Conservation (phyloP, 2,888 invertebrate species). For the Cryptus viduatorius region DNA sequence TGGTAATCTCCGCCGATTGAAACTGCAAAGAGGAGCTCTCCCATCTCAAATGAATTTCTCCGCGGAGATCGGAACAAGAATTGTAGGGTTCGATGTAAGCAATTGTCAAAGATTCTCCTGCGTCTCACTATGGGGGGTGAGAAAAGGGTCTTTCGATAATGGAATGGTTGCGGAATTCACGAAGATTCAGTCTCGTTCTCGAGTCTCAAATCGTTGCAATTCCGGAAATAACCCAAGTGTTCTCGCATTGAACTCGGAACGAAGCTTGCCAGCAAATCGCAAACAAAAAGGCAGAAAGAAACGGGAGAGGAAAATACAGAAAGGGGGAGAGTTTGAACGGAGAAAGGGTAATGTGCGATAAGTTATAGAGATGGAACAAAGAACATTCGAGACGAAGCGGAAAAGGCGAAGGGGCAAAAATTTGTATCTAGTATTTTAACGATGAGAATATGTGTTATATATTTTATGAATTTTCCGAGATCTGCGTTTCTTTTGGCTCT, state of each 20-base stretch:
- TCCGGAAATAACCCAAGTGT: conserved; percentile 9
- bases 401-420: background rate
- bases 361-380: background rate
- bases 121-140: background rate
- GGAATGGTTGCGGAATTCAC: background rate
- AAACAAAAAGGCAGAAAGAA: background rate
- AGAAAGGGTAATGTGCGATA: background rate
- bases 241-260: background rate
- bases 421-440: background rate
- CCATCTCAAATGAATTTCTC: background rate
- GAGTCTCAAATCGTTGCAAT: background rate
- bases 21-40: background rate
- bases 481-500: background rate
- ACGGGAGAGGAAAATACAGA: background rate
- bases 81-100: background rate
- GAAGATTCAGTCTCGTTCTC: background rate
- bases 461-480: background rate
- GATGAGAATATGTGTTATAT: conserved; percentile 3
- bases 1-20: background rate
- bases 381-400: background rate
- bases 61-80: background rate
- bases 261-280: background rate
- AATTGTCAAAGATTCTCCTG: background rate
- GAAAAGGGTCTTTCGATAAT: background rate
- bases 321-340: background rate